phyloP scores from a whole-genome alignment of 2,113 vertebrate genomes.

The Mohoua ochrocephala region DNA sequence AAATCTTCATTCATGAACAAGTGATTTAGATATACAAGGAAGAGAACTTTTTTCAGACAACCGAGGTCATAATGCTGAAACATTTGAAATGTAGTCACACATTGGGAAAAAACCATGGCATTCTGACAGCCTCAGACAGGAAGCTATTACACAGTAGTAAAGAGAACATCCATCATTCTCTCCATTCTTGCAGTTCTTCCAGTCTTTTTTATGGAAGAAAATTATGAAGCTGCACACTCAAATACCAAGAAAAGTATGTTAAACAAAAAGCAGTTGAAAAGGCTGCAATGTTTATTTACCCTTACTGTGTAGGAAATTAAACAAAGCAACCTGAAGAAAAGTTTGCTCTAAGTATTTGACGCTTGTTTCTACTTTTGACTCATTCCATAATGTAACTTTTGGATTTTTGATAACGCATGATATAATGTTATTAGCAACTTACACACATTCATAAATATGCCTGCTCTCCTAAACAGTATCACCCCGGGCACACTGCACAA shows the following conservation, averaged over 20 bases:
- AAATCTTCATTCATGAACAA: not conserved
- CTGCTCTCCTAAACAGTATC: not conserved
- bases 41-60: not conserved
- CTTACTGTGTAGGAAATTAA: not conserved
- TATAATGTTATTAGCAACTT: not conserved
- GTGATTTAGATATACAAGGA: not conserved
- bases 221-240: not conserved
- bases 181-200: not conserved
- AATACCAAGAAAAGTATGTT: not conserved
- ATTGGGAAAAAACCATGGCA: accelerated
- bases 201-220: not conserved
- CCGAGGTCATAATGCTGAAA: not conserved
- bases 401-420: not conserved
- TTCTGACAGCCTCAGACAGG: not conserved
- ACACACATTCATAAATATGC: not conserved
- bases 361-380: not conserved
- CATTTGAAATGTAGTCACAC: not conserved
- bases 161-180: not conserved
- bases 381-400: not conserved
- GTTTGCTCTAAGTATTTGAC: not conserved
- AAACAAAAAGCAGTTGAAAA: not conserved
- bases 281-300: not conserved
- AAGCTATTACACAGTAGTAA: not conserved
- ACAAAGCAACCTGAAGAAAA: not conserved
- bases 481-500: not conserved